These are phyloP conservation scores for Amphimedon queenslandica DNA, from an alignment of 37 sponge, comb jelly and placozoan genomes.

Conservation along the genomic window DNA sequence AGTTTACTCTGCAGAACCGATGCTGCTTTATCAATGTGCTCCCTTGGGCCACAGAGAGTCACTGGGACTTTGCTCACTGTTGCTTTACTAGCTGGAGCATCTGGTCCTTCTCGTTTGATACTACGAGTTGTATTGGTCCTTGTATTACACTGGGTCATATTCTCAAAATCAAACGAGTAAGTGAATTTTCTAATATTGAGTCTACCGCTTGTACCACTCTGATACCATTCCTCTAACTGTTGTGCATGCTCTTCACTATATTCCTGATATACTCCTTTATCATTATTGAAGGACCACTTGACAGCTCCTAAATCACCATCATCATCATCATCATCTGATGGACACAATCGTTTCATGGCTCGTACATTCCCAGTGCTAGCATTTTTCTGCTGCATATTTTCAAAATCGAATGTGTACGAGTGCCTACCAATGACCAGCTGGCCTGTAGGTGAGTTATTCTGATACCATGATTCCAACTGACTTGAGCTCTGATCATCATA, in stretches of 20 bases:
- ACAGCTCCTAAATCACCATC: not conserved
- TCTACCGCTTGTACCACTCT: not conserved
- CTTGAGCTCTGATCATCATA: slow-evolving; percentile 34
- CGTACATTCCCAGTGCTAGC: slow-evolving; percentile 18
- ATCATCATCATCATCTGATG: not conserved
- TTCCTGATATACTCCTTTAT: not conserved
- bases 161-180: not conserved
- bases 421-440: slow-evolving; percentile 16
- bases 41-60: not conserved
- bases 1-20: not conserved
- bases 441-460: not conserved
- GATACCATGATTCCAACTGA: slow-evolving; percentile 51
- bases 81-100: not conserved
- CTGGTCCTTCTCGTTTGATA: not conserved
- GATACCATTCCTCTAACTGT: not conserved
- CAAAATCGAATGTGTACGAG: slow-evolving; percentile 43
- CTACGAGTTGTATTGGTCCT: not conserved
- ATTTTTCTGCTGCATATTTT: slow-evolving; percentile 51
- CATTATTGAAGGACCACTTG: not conserved
- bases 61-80: not conserved
- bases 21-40: not conserved
- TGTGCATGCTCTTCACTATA: not conserved
- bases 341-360: not conserved
- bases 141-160: slow-evolving; percentile 1
- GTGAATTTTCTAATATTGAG: not conserved